Evolutionary conservation across 2,888 invertebrate species (phyloP).

Genomic region (Spodoptera picta): DNA sequence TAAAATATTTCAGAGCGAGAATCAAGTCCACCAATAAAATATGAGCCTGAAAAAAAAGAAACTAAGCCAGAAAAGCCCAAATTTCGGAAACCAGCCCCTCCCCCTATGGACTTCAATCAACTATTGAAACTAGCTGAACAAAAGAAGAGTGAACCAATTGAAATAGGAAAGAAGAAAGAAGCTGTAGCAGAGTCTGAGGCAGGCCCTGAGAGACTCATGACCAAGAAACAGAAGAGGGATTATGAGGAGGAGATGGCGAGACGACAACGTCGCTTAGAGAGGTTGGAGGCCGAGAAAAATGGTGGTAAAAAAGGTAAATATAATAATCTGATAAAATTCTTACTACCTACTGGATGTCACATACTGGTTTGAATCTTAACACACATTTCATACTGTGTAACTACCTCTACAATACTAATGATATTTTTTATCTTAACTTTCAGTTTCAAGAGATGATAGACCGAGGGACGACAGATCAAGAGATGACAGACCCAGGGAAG

Average conservation of each 20-base stretch:
- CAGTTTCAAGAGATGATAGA: slow-evolving; percentile 69
- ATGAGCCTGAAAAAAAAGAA: slow-evolving; percentile 81
- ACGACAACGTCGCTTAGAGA: slow-evolving; percentile 84
- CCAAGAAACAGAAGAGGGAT: slow-evolving; percentile 93
- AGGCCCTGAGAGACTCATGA: slow-evolving; percentile 90
- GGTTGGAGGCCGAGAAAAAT: slow-evolving; percentile 76
- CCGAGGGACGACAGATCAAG: slow-evolving; percentile 60
- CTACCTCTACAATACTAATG: too few relatives aligned
- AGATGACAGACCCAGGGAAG: slow-evolving; percentile 2
- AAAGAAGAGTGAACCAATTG: slow-evolving; percentile 94
- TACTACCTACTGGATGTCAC: too few relatives aligned
- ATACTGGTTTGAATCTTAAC: too few relatives aligned
- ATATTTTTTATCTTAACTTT: slow-evolving; percentile 45
- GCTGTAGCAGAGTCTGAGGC: slow-evolving; percentile 86
- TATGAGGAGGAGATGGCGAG: slow-evolving; percentile 92
- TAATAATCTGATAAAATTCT: too few relatives aligned
- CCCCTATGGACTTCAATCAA: slow-evolving; percentile 93
- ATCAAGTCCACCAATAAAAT: slow-evolving; percentile 74
- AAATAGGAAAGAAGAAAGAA: slow-evolving; percentile 72
- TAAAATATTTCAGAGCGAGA: slow-evolving; percentile 64
- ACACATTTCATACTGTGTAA: too few relatives aligned
- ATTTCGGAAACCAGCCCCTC: slow-evolving; percentile 90
- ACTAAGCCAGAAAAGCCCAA: slow-evolving; percentile 87
- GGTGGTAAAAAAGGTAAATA: slow-evolving; percentile 68
- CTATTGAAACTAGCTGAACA: slow-evolving; percentile 94